Evolutionary conservation across 2,797 vertebrate species (phyloP).

Genomic region (Cynopterus sphinx): DNA sequence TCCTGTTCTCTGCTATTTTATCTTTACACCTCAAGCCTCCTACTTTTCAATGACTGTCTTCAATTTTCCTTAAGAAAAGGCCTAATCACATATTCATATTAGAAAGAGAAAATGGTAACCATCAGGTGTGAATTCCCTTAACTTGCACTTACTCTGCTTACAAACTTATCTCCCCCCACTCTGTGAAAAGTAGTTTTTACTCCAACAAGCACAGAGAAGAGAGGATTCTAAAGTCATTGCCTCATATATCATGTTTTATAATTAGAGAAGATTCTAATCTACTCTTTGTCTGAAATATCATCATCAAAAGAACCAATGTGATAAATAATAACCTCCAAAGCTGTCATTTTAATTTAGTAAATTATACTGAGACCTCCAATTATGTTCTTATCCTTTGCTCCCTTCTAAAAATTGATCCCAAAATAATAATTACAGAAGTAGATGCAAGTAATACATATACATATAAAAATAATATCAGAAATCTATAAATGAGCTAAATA

Average conservation of each 20-base stretch:
- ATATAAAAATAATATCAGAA: slow-evolving; percentile 9
- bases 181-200: neutral
- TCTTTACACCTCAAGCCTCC: neutral
- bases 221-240: neutral
- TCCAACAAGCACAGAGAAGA: neutral
- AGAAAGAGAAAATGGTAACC: neutral
- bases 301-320: neutral
- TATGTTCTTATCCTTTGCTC: neutral
- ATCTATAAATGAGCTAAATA: neutral
- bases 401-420: neutral
- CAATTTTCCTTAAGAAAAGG: neutral
- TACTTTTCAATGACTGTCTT: neutral
- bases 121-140: neutral
- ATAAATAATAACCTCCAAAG: neutral
- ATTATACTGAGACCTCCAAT: neutral
- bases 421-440: neutral
- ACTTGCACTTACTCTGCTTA: neutral
- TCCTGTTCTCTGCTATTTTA: neutral
- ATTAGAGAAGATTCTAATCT: neutral
- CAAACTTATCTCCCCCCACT: neutral
- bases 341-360: neutral
- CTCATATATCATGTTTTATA: neutral
- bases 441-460: neutral
- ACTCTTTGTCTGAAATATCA: neutral
- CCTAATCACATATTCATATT: neutral